phyloP scores from a whole-genome alignment of 1,140 invertebrate genomes.

The Drosophila gunungcola region DNA sequence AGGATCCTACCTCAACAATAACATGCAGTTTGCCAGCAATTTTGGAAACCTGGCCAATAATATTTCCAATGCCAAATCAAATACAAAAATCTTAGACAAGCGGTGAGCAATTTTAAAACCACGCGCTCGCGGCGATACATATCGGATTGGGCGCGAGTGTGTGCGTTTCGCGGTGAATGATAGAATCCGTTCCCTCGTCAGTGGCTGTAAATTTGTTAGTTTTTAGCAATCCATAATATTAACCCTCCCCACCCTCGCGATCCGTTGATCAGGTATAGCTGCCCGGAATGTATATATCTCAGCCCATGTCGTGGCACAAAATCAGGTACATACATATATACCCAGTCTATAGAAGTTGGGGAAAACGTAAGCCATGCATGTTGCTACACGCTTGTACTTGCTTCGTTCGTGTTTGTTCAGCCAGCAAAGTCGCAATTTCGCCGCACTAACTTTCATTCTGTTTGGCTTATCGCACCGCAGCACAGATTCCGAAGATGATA shows the following conservation, averaged over 20 bases:
- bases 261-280: not conserved
- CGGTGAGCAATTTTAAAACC: constrained; percentile 23
- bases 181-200: not conserved
- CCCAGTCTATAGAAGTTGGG: not conserved
- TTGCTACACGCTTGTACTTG: constrained; percentile 47
- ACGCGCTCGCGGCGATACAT: constrained; percentile 10
- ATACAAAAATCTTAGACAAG: no score
- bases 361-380: constrained; percentile 8
- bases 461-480: not conserved
- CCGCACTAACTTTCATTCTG: not conserved
- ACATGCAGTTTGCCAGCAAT: not conserved
- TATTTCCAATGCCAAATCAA: not conserved
- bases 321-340: constrained; percentile 66
- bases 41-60: not conserved
- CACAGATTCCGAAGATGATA: constrained; percentile 26
- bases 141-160: not conserved
- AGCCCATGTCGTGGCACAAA: constrained; percentile 64
- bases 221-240: constrained; percentile 4
- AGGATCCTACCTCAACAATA: not conserved
- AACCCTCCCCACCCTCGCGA: not conserved
- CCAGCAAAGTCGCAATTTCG: not conserved
- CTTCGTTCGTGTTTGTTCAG: constrained; percentile 10
- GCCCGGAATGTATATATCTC: constrained; percentile 36
- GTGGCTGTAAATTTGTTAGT: constrained; percentile 2
- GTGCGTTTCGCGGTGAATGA: constrained; percentile 1